These are phyloP conservation scores for Acleris holmiana DNA, from an alignment of 2,888 invertebrate genomes.

Conservation along the genomic window DNA sequence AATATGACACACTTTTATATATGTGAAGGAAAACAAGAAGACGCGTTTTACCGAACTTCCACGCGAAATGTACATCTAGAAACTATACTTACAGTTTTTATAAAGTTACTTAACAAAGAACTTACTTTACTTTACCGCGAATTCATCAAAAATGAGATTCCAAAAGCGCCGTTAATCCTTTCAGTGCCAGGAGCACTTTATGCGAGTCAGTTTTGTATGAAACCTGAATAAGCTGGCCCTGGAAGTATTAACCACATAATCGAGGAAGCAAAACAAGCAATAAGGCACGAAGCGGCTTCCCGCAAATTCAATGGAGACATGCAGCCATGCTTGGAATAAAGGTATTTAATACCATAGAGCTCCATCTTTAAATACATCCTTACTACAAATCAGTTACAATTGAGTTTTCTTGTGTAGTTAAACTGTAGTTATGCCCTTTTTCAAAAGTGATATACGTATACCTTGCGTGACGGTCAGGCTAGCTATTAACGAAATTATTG, in stretches of 20 bases:
- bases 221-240: too few species aligned
- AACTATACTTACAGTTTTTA: neutral
- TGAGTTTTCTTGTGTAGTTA: too few species aligned
- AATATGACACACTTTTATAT: too few species aligned
- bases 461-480: slow-evolving; percentile 46
- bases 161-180: slow-evolving; percentile 3
- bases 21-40: too few species aligned
- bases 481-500: slow-evolving; percentile 24
- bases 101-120: slow-evolving; percentile 3
- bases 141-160: slow-evolving; percentile 5
- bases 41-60: neutral
- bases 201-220: too few species aligned
- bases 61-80: neutral
- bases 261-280: slow-evolving; percentile 43
- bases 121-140: neutral
- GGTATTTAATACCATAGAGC: too few species aligned
- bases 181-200: too few species aligned
- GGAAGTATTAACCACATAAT: slow-evolving; percentile 13
- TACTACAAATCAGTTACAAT: too few species aligned
- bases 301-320: slow-evolving; percentile 49
- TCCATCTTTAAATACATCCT: too few species aligned
- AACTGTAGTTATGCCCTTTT: too few species aligned
- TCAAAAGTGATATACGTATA: neutral
- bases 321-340: neutral
- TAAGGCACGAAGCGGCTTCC: slow-evolving; percentile 44